Percentiles rank a stretch among this genome's conserved stretches.
Conservation (phyloP, 1,140 invertebrate species). For the Tribolium madens region DNA sequence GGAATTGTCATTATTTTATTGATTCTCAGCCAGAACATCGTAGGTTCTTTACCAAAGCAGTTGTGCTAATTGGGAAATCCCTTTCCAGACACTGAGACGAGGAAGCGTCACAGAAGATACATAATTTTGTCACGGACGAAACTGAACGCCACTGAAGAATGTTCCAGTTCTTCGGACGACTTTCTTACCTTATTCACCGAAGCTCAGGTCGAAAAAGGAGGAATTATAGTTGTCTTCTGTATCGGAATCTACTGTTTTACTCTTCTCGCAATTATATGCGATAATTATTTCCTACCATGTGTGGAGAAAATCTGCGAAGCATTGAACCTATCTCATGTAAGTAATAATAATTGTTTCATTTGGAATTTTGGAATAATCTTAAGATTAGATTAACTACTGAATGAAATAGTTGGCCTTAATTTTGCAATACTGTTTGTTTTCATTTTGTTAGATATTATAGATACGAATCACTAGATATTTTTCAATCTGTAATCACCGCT, state of each 20-base stretch:
- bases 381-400: not conserved
- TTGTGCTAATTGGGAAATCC: not conserved
- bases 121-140: not conserved
- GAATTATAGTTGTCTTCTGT: constrained; percentile 78
- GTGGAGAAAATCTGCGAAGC: constrained; percentile 84
- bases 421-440: too few species aligned
- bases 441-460: too few species aligned
- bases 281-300: constrained; percentile 87
- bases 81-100: not conserved
- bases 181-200: constrained; percentile 72
- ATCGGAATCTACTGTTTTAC: constrained; percentile 85
- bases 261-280: constrained; percentile 84
- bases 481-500: too few species aligned
- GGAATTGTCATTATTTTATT: constrained; percentile 24
- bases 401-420: too few species aligned
- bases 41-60: not conserved
- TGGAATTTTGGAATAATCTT: not conserved
- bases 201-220: constrained; percentile 73
- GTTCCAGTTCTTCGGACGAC: constrained; percentile 64
- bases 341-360: constrained; percentile 14
- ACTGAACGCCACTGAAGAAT: constrained; percentile 38
- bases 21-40: constrained; percentile 6
- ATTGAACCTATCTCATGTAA: constrained; percentile 77
- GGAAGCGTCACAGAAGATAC: not conserved
- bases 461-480: too few species aligned